Percentiles rank a stretch among this genome's conserved stretches.
Conservation (phyloP, 2,797 vertebrate genomes). For the Aplochiton taeniatus region DNA sequence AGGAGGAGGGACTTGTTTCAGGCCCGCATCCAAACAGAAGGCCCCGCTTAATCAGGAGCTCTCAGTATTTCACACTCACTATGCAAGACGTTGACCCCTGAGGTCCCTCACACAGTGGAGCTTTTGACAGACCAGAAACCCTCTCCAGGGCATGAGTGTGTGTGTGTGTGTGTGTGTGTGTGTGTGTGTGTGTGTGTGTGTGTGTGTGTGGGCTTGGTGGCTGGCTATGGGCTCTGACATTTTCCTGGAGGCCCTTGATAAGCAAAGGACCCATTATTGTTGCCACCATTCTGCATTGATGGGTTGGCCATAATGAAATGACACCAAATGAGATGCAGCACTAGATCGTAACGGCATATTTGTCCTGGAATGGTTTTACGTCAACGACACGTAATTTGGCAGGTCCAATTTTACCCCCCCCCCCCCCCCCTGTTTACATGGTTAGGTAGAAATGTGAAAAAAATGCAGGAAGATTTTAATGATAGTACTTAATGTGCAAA, state of each 20-base stretch:
- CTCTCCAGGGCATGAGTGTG: background rate
- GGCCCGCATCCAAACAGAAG: constrained; percentile 13
- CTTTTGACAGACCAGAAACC: background rate
- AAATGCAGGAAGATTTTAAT: no score
- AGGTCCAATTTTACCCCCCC: background rate
- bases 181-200: constrained; percentile 7
- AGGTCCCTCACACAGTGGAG: constrained; percentile 2
- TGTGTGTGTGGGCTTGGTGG: background rate
- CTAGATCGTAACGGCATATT: no score
- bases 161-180: background rate
- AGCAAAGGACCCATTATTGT: background rate
- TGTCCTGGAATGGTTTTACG: no score
- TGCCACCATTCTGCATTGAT: no score
- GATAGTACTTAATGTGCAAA: no score
- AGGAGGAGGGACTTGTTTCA: constrained; percentile 22
- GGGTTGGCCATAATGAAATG: no score
- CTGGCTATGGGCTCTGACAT: background rate
- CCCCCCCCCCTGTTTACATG: background rate
- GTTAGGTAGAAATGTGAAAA: no score
- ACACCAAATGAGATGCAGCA: no score
- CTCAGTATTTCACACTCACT: constrained; percentile 33
- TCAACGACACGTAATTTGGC: no score
- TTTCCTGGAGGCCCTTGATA: background rate
- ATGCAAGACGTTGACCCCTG: constrained; percentile 11
- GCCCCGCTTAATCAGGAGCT: constrained; percentile 16